Base-by-base conservation (phyloP, 1,140 invertebrate genomes). In the Pollicipes pollicipes region DNA sequence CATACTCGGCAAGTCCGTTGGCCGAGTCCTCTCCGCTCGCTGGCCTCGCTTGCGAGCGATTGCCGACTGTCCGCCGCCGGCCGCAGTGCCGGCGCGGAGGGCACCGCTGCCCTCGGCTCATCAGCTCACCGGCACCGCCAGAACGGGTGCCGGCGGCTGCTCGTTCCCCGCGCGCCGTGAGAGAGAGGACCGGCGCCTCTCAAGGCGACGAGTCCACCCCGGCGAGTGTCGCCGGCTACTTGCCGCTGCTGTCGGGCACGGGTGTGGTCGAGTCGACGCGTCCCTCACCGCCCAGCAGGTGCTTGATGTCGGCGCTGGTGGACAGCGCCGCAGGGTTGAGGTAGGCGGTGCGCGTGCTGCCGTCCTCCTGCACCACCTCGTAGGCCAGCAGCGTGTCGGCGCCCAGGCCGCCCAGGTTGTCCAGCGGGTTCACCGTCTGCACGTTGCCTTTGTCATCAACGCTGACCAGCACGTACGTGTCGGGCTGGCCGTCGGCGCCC, bases 301-400 rank as follows among this genome's bases (percentile, higher is more conserved):
- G 45, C 24, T 58, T 58, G 45, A 58, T 58, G 17, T 58, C 45
- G 45, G 45, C 45, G 17, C 45, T 58, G 10, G 45, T 58, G 10
- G 45, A 58, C 6, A 58, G 45, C 2, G 45, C 13, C 45, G 45
- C 45, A 10, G 45, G 45, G 45, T 58, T 66, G n/a, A 66, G 64
- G 28, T 66, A 66, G 64, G 64, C 64, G 24, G 64, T 66, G 64
- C 64, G 64, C 64, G 64, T 66, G 64, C 64, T 28, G 64, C 64
- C 64, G 27, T 29, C 64, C 27, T 29, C 64, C 27, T 29, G n/a
- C 2, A n/a, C 64, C 64, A 66, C 64, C 64, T 66, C 64, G 27
- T 66, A 66, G 17, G 64, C 64, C 3, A 66, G 64, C 64, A 66
- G 64, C n/a, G 64, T 28, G 64, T 27, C 64, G 27, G 64, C 28